These are phyloP conservation scores for Pelmatolapia mariae DNA, from an alignment of 2,113 vertebrate genomes.

Conservation along the genomic window DNA sequence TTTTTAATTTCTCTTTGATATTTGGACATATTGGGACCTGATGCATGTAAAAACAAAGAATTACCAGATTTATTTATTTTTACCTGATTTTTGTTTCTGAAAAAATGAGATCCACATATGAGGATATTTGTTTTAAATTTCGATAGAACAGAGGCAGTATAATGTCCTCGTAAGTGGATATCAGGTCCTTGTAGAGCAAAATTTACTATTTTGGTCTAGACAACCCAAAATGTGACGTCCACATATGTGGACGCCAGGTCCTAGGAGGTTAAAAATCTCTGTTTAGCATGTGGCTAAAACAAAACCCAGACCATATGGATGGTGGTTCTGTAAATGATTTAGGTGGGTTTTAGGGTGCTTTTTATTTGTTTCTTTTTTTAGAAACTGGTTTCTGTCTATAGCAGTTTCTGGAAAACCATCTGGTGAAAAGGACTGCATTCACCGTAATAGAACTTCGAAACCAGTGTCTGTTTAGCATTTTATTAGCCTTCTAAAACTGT, in stretches of 20 bases:
- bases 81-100: neutral
- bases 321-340: neutral
- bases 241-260: neutral
- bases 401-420: neutral
- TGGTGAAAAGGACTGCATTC: neutral
- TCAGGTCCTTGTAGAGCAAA: neutral
- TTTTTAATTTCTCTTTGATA: neutral
- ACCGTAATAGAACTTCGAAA: neutral
- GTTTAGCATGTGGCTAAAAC: neutral
- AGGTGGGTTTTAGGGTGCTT: neutral
- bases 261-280: neutral
- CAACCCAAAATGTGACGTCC: neutral
- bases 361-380: neutral
- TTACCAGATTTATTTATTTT: neutral
- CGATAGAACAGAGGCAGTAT: neutral
- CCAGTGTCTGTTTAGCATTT: neutral
- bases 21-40: neutral
- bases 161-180: neutral
- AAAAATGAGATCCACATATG: neutral
- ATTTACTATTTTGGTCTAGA: neutral
- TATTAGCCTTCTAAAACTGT: neutral
- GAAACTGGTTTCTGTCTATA: neutral
- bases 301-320: neutral
- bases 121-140: neutral
- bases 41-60: neutral